Evolutionary conservation across 2,888 invertebrate species (phyloP), one percentile per base, ranked within the genome.

Genomic region (Ceraclea dissimilis): DNA sequence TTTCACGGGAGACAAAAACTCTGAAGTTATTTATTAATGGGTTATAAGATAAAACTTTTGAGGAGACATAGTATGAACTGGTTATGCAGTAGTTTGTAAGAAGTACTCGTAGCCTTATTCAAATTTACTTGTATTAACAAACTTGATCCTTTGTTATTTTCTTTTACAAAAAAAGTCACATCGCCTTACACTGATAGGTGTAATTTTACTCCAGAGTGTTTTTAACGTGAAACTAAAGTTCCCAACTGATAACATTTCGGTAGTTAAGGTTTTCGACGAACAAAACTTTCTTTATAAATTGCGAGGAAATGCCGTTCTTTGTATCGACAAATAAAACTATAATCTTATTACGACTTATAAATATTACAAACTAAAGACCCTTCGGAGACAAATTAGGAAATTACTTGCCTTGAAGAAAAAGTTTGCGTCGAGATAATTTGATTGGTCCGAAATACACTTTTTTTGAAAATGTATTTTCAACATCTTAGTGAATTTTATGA

Each of bases 121-220:
- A 39, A 39, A 39, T 39, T 39, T 39, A 39, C 39, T 39, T 39
- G 39, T 13, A 6, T 4, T 26, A n/a, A 39, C 39, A 39, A 39
- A 39, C n/a, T 39, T 39, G 39, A 39, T 39, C 13, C 13, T 39
- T 39, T 16, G 39, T 16, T 16, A n/a, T n/a, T n/a, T n/a, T n/a
- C n/a, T n/a, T n/a, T n/a, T 5, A 39, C 2, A 39, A 39, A 39
- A 39, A 39, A 39, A 39, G 39, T 39, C 39, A 39, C 39, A 26
- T 26, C 10, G 26, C 10, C 26, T 26, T 26, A 26, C 26, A 39
- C 8, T 39, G 39, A 39, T 39, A 39, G 39, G 39, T 39, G 39
- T 39, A 39, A 39, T 39, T 39, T 39, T 39, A 39, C 39, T 39
- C 39, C 16, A 16, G 39, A 39, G 39, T 39, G 39, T 39, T 39